phyloP scores from a whole-genome alignment of 2,113 vertebrate species.

The Athene noctua region DNA sequence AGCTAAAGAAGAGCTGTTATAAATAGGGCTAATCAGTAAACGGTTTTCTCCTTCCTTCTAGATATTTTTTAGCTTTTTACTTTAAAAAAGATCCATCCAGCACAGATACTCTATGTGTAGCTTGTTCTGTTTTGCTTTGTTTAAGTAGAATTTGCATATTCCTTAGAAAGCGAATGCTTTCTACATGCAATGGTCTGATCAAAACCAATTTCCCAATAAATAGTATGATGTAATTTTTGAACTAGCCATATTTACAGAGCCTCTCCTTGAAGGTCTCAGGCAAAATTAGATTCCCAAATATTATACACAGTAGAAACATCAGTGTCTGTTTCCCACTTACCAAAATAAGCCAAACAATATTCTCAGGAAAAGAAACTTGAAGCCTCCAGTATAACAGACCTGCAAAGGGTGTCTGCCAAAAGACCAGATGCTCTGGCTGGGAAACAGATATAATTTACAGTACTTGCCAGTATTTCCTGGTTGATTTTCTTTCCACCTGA shows the following conservation, averaged over 20 bases:
- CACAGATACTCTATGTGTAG: neutral
- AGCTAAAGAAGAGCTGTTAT: neutral
- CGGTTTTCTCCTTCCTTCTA: neutral
- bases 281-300: neutral
- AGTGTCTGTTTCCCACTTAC: neutral
- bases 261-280: neutral
- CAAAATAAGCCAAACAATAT: neutral
- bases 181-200: neutral
- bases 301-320: neutral
- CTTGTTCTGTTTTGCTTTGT: neutral
- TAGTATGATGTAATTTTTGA: neutral
- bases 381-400: neutral
- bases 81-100: neutral
- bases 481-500: conserved; percentile 4
- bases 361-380: neutral
- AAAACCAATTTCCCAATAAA: neutral
- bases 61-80: neutral
- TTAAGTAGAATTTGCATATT: neutral
- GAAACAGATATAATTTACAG: conserved; percentile 5
- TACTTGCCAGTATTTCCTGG: neutral
- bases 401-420: conserved; percentile 28
- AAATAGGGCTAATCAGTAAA: neutral
- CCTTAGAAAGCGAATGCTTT: neutral
- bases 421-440: conserved; percentile 34
- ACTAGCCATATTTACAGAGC: neutral